Percentiles rank a stretch among this genome's conserved stretches.
Conservation (phyloP, 1,140 invertebrate genomes). For the Lepidostoma basale region DNA sequence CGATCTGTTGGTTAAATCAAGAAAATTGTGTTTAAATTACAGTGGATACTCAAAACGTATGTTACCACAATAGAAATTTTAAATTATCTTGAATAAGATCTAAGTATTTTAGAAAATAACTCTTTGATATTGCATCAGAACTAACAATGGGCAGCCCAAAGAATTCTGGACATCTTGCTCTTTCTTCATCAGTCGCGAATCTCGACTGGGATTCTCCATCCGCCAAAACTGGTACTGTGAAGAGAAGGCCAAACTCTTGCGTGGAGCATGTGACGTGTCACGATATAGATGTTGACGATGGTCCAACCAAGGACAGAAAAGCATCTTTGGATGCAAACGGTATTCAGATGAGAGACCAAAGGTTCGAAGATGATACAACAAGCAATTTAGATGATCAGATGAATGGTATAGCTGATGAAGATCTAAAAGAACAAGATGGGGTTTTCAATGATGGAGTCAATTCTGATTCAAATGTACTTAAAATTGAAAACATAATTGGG, state of each 20-base stretch:
- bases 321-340: conserved; percentile 29
- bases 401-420: too few relatives aligned
- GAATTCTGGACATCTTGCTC: conserved; percentile 53
- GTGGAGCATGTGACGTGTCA: conserved; percentile 46
- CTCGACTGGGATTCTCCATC: conserved; percentile 74
- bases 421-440: too few relatives aligned
- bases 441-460: too few relatives aligned
- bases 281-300: not conserved
- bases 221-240: conserved; percentile 69
- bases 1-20: too few relatives aligned
- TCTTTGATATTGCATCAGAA: not conserved
- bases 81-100: too few relatives aligned
- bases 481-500: too few relatives aligned
- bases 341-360: conserved; percentile 9
- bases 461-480: too few relatives aligned
- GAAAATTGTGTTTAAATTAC: too few relatives aligned
- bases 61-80: too few relatives aligned
- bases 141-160: conserved; percentile 56
- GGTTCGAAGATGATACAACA: not conserved
- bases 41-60: too few relatives aligned
- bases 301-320: conserved; percentile 29
- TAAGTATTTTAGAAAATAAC: not conserved
- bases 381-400: too few relatives aligned
- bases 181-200: conserved; percentile 52
- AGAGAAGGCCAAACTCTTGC: conserved; percentile 64